Conservation (phyloP, 2,888 invertebrate genomes). For the Idaea straminata region DNA sequence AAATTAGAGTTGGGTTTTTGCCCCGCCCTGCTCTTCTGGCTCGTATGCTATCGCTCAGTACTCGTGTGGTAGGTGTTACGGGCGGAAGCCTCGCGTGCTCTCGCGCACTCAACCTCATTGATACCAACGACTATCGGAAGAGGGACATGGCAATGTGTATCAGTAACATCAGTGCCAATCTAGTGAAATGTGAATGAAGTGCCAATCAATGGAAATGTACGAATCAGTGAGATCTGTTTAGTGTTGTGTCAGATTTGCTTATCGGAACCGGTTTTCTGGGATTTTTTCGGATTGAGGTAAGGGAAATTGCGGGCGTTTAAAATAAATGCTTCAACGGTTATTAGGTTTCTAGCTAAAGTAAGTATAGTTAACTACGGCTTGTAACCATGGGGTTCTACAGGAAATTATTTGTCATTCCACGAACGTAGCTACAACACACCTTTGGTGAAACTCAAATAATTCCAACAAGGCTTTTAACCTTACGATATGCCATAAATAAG, state of each 20-base stretch:
- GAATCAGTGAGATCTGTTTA: conserved; percentile 2
- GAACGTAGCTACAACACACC: conserved; percentile 16
- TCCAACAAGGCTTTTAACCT: neutral
- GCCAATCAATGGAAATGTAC: neutral
- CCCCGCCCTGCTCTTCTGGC: conserved; percentile 33
- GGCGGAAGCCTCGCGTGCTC: conserved; percentile 61
- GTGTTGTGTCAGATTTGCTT: neutral
- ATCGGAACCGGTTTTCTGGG: neutral
- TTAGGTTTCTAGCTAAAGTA: conserved; percentile 6
- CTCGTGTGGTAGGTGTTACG: conserved; percentile 41
- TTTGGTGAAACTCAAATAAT: conserved; percentile 16
- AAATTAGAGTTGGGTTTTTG: conserved; percentile 9
- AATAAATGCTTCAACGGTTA: neutral
- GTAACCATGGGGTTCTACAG: conserved; percentile 10
- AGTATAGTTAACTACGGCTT: conserved; percentile 12
- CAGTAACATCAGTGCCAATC: conserved; percentile 8
- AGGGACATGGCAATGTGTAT: conserved; percentile 19
- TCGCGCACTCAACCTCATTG: conserved; percentile 49
- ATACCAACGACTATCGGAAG: conserved; percentile 29
- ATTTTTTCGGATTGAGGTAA: conserved; percentile 3
- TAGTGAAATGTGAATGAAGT: conserved; percentile 12
- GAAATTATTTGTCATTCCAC: conserved; percentile 28
- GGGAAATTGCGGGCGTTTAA: conserved; percentile 3
- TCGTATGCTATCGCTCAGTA: conserved; percentile 29
- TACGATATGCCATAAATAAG: neutral